Base-by-base conservation (phyloP, 2,113 vertebrate genomes). In the Pseudolaguvia tuberculata region DNA sequence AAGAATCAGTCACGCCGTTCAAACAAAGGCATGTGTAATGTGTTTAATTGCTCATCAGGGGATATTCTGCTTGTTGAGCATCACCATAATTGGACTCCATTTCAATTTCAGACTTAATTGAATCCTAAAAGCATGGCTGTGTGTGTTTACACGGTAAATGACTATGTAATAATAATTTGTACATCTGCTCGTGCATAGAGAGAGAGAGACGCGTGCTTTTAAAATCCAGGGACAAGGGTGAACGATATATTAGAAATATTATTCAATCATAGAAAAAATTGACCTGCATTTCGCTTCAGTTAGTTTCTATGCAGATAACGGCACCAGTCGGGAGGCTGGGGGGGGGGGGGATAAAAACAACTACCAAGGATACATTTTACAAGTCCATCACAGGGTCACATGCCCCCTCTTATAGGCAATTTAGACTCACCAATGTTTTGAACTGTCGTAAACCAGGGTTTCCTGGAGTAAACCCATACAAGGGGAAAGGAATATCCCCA, bases 21-120 rank as follows among this genome's bases (percentile, higher is more conserved):
- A 21, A 53, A 53, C 67, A 53, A 31, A 15, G 5, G 11, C n/a
- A 10, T 53, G 50, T 53, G 2, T 69, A 69, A 69, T 69, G 67
- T 69, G 67, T 53, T 21, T 69, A 69, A 69, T 69, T 69, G 67
- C 50, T 69, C 50, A 69, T 69, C 20, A 31, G 67, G 67, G 50
- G 67, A 68, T 69, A 69, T 69, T 53, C 67, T 2, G 20, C 67
- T 53, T 69, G 67, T 53, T 69, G 18, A 69, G 25, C 67, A 69
- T 53, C 20, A 69, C 50, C 25, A 53, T 69, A 69, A 69, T 69
- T 69, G 29, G 48, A 39, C 31, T 69, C 67, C 1, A 35, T 52
- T 69, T 69, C 66, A 69, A 69, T 69, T 69, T 69, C 67, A 69
- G 67, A 69, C 67, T 35, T 69, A 69, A 69, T 53, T 53, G 67